Base-by-base conservation (phyloP, 2,888 invertebrate species). In the Calephelis perditalis region DNA sequence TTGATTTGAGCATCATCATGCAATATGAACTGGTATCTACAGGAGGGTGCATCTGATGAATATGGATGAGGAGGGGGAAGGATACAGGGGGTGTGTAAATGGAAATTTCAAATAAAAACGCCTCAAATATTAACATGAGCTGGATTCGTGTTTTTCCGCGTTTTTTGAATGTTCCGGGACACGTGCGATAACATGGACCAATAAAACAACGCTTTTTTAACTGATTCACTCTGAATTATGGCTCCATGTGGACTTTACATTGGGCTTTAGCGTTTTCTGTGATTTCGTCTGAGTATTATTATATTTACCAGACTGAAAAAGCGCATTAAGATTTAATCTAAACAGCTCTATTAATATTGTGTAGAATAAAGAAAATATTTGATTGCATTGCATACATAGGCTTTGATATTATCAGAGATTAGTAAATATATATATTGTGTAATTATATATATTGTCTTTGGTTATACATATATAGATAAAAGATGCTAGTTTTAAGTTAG, bases 1-100 rank as follows among this genome's bases (percentile, higher is more conserved):
- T 68, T 66, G 64, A 68, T 67, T 59, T 65, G 57, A 45, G 59
- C 59, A 49, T 65, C 64, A 64, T 64, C 67, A 65, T 67, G 67
- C 65, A 66, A 69, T 69, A 71, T 69, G 69, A 67, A 69, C 65
- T 67, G 67, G 73, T 47, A 47, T 47, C 59, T 74, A 72, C 68
- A 82, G 86, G 83, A 86, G 91, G 92, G 91, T 92, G 92, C 92
- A 92, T 90, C 85, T 84, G 79, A 85, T 93, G 92, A 92, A 92
- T 93, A 93, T 93, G 92, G 91, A 93, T 92, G 91, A 92, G 90
- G 79, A 85, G 78, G 75, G 71, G 65, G 57, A 9, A 52, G 62
- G 61, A 62, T 64, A 62, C 65, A 63, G 65, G 68, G 65, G 57
- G 49, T 63, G 85, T 89, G 89, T 89, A 89, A 90, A 90, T 89